These are phyloP conservation scores for Falco peregrinus DNA, from an alignment of 2,797 vertebrate genomes.

Conservation along the genomic window DNA sequence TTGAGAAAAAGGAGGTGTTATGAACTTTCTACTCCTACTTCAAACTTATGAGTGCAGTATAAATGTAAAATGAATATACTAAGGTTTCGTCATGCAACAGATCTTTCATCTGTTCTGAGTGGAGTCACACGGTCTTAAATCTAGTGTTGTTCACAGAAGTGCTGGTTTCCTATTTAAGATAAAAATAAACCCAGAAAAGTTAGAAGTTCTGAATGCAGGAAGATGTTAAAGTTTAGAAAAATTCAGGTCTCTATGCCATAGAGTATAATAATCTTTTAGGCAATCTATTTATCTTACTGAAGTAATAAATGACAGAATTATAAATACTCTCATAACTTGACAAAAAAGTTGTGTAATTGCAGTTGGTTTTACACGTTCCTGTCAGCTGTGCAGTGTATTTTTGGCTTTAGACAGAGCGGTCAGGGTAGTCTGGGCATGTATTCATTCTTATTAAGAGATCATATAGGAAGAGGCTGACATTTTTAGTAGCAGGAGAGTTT, in stretches of 20 bases:
- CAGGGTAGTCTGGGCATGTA: background rate
- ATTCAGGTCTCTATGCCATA: background rate
- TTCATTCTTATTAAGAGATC: background rate
- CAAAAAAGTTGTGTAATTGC: background rate
- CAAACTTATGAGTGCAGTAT: accelerated
- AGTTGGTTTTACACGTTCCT: background rate
- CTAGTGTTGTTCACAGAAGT: background rate
- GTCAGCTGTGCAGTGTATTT: background rate
- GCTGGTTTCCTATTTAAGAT: background rate
- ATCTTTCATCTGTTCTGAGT: background rate
- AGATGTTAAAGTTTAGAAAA: background rate
- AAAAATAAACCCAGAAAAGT: background rate
- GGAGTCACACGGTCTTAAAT: background rate
- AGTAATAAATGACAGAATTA: background rate
- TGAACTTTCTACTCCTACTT: background rate
- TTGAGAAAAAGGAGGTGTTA: background rate
- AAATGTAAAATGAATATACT: background rate
- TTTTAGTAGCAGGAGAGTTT: background rate
- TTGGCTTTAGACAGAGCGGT: background rate
- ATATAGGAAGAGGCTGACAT: background rate
- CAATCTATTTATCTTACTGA: background rate
- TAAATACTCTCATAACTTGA: background rate
- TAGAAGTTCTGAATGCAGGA: background rate
- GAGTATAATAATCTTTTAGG: background rate
- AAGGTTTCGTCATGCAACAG: background rate